These are phyloP conservation scores for Danio rerio DNA, from an alignment of 2,113 vertebrate species.

Conservation along the genomic window DNA sequence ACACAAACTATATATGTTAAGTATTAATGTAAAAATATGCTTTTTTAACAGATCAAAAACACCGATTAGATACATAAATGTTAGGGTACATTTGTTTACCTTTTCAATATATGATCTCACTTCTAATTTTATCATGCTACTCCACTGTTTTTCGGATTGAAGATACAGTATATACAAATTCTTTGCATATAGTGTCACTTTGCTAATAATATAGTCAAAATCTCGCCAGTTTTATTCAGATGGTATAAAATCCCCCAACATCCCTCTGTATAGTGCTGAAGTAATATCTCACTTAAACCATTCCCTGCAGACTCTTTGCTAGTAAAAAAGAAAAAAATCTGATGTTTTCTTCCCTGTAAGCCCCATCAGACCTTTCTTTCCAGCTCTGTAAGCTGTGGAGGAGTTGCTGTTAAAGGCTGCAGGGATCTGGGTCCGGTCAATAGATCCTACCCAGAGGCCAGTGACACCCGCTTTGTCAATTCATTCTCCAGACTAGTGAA, in stretches of 20 bases:
- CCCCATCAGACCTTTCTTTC: slow-evolving; percentile 64
- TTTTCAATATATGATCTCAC: background rate
- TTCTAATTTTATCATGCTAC: background rate
- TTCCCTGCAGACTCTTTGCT: slow-evolving; percentile 27
- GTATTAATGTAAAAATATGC: background rate
- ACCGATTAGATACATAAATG: no score
- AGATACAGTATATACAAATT: background rate
- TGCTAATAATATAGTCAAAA: background rate
- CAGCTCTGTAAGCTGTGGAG: slow-evolving; percentile 60
- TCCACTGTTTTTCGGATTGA: no score
- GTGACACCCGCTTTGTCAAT: slow-evolving; percentile 35
- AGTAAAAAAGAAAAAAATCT: background rate
- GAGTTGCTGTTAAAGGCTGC: slow-evolving; percentile 61
- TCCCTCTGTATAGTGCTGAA: slow-evolving; percentile 51
- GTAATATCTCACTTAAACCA: slow-evolving; percentile 29
- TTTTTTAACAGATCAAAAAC: background rate
- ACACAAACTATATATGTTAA: background rate
- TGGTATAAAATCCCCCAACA: background rate
- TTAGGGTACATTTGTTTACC: no score
- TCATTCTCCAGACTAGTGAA: slow-evolving; percentile 34
- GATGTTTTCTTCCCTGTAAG: slow-evolving; percentile 38
- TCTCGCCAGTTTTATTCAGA: background rate
- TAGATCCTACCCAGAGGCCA: slow-evolving; percentile 38
- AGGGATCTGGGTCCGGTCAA: slow-evolving; percentile 39
- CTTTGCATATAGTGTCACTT: background rate